Evolutionary conservation across 2,113 vertebrate species (phyloP), one percentile per base, ranked within the genome.

Genomic region (Etheostoma spectabile): DNA sequence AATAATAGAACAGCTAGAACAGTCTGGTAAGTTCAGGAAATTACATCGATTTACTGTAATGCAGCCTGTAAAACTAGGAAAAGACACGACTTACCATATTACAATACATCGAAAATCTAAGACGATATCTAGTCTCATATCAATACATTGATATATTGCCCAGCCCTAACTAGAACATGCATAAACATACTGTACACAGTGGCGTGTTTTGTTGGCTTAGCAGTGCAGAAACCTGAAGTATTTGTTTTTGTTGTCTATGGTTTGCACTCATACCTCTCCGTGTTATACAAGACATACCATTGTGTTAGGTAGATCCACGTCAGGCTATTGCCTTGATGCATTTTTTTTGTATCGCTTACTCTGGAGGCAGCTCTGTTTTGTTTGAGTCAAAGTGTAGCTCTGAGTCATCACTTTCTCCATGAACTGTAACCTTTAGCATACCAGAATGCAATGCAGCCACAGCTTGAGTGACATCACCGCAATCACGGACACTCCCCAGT

Each of bases 401-500:
- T 80, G 22, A 70, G 53, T 60, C 42, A 22, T 5, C 2, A 22
- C 49, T 69, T 14, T 52, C 62, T 56, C n/a, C 3, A 11, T 49
- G 21, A 80, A 51, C 49, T 45, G n/a, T 27, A 42, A 53, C 49
- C 12, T 60, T 42, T 6, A 18, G 8, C 24, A 22, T 59, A 64
- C 70, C 59, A 83, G 57, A 80, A 6, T n/a, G 24, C 33, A 62
- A 38, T 30, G 51, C 63, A 74, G 61, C 61, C 63, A 33, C 48
- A 53, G 56, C 71, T 63, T 30, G 1, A 68, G 48, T 51, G 30
- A 65, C 60, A 52, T 56, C 57, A 56, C 27, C 6, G 5, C 35
- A 59, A 10, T 63, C 22, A 35, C 0, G 27, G 35, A 64, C 69
- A 42, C 66, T 45, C 53, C 52, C 18, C 7, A 27, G 68, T 49